Conservation (phyloP, 1,140 invertebrate genomes). For the Macrocentrus cingulum region DNA sequence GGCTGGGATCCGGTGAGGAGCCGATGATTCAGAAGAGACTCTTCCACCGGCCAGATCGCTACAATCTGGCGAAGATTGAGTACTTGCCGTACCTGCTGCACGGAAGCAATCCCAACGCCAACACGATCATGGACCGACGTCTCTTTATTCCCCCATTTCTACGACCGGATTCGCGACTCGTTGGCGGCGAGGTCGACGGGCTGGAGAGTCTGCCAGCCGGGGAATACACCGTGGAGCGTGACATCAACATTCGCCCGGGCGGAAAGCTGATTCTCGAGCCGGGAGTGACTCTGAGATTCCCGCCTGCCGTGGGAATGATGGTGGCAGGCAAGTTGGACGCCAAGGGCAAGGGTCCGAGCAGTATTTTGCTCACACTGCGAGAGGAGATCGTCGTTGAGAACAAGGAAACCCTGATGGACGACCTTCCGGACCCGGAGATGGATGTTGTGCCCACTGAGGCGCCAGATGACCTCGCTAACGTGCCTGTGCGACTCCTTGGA, state of each 20-base stretch:
- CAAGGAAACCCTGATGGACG: constrained; percentile 60
- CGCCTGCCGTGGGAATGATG: constrained; percentile 94
- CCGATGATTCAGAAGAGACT: constrained; percentile 76
- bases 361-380: constrained; percentile 76
- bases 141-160: constrained; percentile 78
- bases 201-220: constrained; percentile 75
- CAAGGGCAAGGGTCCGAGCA: constrained; percentile 72
- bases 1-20: constrained; percentile 82
- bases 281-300: constrained; percentile 84
- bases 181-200: constrained; percentile 89
- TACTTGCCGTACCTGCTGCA: constrained; percentile 86
- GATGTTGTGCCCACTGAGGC: constrained; percentile 57
- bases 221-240: constrained; percentile 83
- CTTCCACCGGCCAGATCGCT: constrained; percentile 88
- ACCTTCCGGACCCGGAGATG: constrained; percentile 32
- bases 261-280: constrained; percentile 84
- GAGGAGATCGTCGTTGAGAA: constrained; percentile 68
- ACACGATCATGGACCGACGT: constrained; percentile 71
- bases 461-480: constrained; percentile 45
- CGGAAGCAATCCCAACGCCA: constrained; percentile 79
- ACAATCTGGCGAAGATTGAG: constrained; percentile 84
- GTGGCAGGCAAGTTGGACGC: constrained; percentile 88
- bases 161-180: constrained; percentile 65
- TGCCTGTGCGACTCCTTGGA: constrained; percentile 75
- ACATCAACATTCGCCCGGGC: constrained; percentile 87